Evolutionary conservation across 2,888 invertebrate genomes (phyloP).

Genomic region (Tineola bisselliella): DNA sequence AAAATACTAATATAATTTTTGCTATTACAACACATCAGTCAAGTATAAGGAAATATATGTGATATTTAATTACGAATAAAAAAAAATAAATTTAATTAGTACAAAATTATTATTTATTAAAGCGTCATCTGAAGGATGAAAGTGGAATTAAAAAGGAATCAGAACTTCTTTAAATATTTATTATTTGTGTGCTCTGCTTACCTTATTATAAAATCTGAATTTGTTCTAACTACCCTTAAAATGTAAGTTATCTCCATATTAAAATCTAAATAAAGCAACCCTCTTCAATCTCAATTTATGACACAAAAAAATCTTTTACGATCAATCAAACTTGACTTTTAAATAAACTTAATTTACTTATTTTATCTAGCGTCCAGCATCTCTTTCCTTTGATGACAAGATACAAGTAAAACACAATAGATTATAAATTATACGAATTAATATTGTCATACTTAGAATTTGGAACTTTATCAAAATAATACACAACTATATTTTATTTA

Average conservation of each 20-base stretch:
- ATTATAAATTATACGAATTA: slow-evolving; percentile 10
- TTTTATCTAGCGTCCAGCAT: background rate
- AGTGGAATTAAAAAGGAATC: too few relatives aligned
- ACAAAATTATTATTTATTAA: too few relatives aligned
- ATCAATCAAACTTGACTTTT: slow-evolving; percentile 11
- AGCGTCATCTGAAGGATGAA: too few relatives aligned
- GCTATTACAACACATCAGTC: too few relatives aligned
- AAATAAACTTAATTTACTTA: slow-evolving; percentile 5
- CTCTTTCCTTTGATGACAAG: slow-evolving; percentile 8
- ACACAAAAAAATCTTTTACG: background rate
- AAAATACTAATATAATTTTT: too few relatives aligned
- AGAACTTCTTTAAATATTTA: too few relatives aligned
- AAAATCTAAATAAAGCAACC: background rate
- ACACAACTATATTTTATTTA: background rate
- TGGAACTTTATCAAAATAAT: background rate
- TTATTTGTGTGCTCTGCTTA: too few relatives aligned
- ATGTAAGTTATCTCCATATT: background rate
- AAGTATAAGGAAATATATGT: too few relatives aligned
- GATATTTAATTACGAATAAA: too few relatives aligned
- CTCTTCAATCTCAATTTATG: background rate
- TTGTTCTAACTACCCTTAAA: background rate
- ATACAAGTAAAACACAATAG: background rate
- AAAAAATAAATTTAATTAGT: too few relatives aligned
- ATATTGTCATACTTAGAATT: slow-evolving; percentile 11
- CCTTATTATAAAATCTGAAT: too few relatives aligned